A percentile compares a stretch with the other conserved stretches of the same genome.
These are phyloP conservation scores for Nycteola revayana DNA, from an alignment of 2,888 invertebrate genomes.

Conservation along the genomic window DNA sequence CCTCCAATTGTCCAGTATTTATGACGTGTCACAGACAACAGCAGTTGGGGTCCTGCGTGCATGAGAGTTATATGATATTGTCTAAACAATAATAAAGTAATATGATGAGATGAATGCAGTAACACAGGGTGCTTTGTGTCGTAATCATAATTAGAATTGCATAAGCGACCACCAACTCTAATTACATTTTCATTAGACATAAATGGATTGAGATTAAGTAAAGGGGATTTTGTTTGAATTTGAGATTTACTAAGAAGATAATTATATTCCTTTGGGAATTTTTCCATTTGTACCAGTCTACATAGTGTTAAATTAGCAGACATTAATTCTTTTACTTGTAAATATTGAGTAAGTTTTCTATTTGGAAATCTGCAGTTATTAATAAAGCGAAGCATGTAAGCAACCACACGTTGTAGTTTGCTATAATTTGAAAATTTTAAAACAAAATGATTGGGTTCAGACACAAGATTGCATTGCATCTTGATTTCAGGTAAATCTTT, in stretches of 20 bases:
- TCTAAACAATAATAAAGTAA: not conserved
- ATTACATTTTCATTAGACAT: conserved; percentile 5
- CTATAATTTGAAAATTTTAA: no score
- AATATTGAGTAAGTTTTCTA: not conserved
- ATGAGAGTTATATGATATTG: not conserved
- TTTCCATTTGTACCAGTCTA: conserved; percentile 1
- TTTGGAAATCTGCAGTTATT: conserved; percentile 1
- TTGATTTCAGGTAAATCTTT: conserved; percentile 4
- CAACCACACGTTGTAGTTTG: conserved; percentile 3
- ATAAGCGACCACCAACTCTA: conserved; percentile 11
- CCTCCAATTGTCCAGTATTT: conserved; percentile 2
- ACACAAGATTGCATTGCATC: not conserved
- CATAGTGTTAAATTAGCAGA: conserved; percentile 3
- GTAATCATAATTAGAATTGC: conserved; percentile 11
- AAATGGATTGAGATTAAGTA: conserved; percentile 10
- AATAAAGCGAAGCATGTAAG: conserved; percentile 2
- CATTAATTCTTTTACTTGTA: conserved; percentile 1
- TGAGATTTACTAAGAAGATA: not conserved
- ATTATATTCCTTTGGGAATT: conserved; percentile 1
- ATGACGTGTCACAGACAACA: not conserved
- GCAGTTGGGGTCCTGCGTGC: not conserved
- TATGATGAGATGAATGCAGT: conserved; percentile 7
- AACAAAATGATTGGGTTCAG: not conserved
- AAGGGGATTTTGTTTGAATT: not conserved
- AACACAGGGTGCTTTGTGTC: conserved; percentile 12